Base-by-base conservation (phyloP, 2,113 vertebrate species). In the Pavo muticus region DNA sequence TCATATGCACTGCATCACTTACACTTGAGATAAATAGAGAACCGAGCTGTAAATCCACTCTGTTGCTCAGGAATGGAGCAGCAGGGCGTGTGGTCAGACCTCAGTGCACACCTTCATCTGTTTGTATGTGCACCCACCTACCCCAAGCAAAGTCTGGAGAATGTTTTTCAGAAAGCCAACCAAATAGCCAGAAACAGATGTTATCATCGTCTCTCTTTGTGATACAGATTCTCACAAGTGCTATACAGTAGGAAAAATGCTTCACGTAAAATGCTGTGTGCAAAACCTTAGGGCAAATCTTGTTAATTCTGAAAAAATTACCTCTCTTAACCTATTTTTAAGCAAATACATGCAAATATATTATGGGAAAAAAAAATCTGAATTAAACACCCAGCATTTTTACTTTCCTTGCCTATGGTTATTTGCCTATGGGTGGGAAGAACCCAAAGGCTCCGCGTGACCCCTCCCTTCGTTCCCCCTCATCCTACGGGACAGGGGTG, bases 391-490 rank as follows among this genome's bases (percentile, higher is more conserved):
- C 25, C 78, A 77, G 50, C n/a, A 69, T 83, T 85, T 90, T 85
- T 60, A 35, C 40, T 3, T 29, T 32, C 85, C 40, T 5, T 50
- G 77, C 35, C 12, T 71, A 78, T 65, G 64, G 63, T 54, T 54
- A 54, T 25, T 54, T 30, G 63, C 42, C 70, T 30, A 14, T 0
- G 13, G 39, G 84, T 77, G 61, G 60, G 87, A 93, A 80, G 61
- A 72, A 67, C 74, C 70, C 71, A 64, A 86, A 77, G 2, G 9
- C 47, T 84, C 94, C 57, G 60, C 76, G 54, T 47, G 92, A 96
- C 86, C 88, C 94, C 90, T 94, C 86, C 29, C 90, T 95, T 21
- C 56, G 67, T 81, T 52, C 27, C 76, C 75, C 80, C 57, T 72
- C 0, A 63, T 79, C 91, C 91, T 86, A 39, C 48, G 93, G 93